phyloP scores from a whole-genome alignment of 2,113 vertebrate species.

The Scophthalmus maximus region DNA sequence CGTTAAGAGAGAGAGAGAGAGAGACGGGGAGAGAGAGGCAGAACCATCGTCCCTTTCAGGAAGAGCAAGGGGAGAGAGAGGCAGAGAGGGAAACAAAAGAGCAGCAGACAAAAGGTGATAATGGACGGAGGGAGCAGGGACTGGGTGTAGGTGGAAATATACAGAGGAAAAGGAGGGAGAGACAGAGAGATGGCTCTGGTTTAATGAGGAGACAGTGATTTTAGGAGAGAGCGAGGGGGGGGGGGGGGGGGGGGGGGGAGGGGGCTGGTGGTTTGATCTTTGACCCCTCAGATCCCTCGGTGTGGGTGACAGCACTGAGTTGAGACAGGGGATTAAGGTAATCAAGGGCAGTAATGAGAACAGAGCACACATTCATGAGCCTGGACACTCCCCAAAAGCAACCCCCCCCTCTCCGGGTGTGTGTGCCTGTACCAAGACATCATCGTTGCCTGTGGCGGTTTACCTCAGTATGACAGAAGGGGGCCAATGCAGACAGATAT shows the following conservation, averaged over 20 bases:
- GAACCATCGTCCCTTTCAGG: background rate
- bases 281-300: conserved; percentile 68
- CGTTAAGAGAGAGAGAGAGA: conserved; percentile 61
- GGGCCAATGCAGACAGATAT: conserved; percentile 48
- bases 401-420: background rate
- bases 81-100: conserved; percentile 39
- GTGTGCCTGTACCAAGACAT: conserved; percentile 14
- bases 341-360: conserved; percentile 76
- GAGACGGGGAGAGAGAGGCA: conserved; percentile 25
- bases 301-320: conserved; percentile 66
- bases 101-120: conserved; percentile 6
- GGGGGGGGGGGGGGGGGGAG: background rate
- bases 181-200: conserved; percentile 22
- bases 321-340: conserved; percentile 75
- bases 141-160: background rate
- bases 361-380: conserved; percentile 65
- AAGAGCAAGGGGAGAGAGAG: conserved; percentile 5
- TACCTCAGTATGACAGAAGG: conserved; percentile 42
- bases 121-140: background rate
- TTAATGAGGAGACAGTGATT: conserved; percentile 71
- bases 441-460: conserved; percentile 31
- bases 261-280: conserved; percentile 59
- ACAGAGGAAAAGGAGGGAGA: background rate
- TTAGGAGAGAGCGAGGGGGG: conserved; percentile 51
- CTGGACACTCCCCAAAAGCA: conserved; percentile 32